Base-by-base conservation (phyloP, 2,888 invertebrate species). In the Mythimna impura region DNA sequence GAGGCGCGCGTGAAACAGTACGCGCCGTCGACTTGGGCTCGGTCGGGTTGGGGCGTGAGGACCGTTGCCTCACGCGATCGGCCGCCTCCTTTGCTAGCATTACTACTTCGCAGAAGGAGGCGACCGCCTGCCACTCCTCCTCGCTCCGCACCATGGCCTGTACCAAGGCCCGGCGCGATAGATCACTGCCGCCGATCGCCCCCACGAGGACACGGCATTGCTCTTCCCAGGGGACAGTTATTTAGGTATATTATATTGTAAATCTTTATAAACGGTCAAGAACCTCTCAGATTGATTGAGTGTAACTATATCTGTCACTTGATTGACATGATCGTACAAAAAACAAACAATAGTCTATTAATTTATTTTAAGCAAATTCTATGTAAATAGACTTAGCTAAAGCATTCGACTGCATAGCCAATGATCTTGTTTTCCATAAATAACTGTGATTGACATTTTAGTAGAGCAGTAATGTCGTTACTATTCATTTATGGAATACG, bases 391-490 rank as follows among this genome's bases (percentile, higher is more conserved):
- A 57, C 12, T 43, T 22, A 17, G 30, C n/a, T 55, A 36, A 57
- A 57, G 60, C 43, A 60, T 71, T 71, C 30, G 52, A 69, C 40
- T 69, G 40, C 52, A 52, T 61, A 14, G 40, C 3, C 54, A 69
- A 54, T 43, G 22, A 12, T 66, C 22, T 20, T 66, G 40, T 22
- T 17, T 57, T 14, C 14, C 20, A 22, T 22, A 57, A 14, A 57
- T 22, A 43, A 34, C 12, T 12, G 7, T 25, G 20, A 57, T 8
- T 57, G 55, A 14, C 12, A 1, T 22, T 43, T 66, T 43, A 43
- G 17, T 7, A 40, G 22, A 60, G 30, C 3, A 12, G n/a, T 61
- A 6, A 7, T 5, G n/a, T 12, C 2, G 36, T 60, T 36, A 36
- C 8, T 36, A 43, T 43, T 43, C 9, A 43, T 43, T 3, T 12